A percentile compares a stretch with the other conserved stretches of the same genome.
These are phyloP conservation scores for Larimichthys crocea DNA, from an alignment of 2,113 vertebrate genomes.

Conservation along the genomic window DNA sequence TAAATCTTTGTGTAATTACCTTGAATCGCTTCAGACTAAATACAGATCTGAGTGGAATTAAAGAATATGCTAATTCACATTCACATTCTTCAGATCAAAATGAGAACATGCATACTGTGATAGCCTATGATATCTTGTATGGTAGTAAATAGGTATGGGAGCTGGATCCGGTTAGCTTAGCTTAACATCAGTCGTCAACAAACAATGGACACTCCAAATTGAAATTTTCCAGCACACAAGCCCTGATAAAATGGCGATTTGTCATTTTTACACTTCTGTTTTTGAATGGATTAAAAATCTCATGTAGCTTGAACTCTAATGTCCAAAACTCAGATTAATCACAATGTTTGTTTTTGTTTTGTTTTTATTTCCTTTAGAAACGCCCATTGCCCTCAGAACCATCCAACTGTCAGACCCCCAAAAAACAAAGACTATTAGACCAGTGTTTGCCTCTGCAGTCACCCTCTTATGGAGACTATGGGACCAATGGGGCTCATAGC, in stretches of 20 bases:
- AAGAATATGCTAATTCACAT: no score
- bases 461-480: slow-evolving; percentile 70
- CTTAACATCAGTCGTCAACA: neutral
- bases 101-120: no score
- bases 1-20: neutral
- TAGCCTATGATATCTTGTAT: no score
- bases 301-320: neutral
- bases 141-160: no score
- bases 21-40: slow-evolving; percentile 2
- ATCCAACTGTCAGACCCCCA: slow-evolving; percentile 79
- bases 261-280: neutral
- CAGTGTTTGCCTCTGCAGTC: slow-evolving; percentile 73
- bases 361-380: slow-evolving; percentile 73
- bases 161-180: neutral
- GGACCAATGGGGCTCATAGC: slow-evolving; percentile 52
- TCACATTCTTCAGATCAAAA: no score
- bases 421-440: slow-evolving; percentile 82
- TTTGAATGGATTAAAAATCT: neutral
- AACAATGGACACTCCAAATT: neutral
- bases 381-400: slow-evolving; percentile 80
- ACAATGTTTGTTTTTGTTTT: slow-evolving; percentile 6
- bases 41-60: neutral
- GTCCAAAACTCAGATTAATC: neutral
- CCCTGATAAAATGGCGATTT: no score
- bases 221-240: neutral